Evolutionary conservation across 1,140 invertebrate species (phyloP).

Genomic region (Dreissena polymorpha): DNA sequence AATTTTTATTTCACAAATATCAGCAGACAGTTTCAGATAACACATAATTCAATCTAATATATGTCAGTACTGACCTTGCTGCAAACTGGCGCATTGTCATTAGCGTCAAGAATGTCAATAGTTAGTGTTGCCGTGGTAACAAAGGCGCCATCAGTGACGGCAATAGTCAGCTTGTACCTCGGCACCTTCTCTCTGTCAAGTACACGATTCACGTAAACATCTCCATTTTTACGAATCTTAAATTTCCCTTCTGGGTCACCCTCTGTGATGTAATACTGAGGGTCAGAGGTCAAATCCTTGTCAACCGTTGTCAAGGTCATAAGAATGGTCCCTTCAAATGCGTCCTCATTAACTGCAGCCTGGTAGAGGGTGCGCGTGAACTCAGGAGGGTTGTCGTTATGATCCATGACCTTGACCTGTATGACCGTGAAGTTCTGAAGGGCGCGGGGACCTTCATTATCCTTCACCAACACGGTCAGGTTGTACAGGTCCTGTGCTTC

Average conservation of each 20-base stretch:
- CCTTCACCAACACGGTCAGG: constrained; percentile 71
- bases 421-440: constrained; percentile 83
- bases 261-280: constrained; percentile 80
- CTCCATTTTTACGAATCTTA: constrained; percentile 66
- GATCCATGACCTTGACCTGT: constrained; percentile 83
- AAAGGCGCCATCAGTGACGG: constrained; percentile 90
- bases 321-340: constrained; percentile 68
- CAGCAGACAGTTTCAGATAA: too few species aligned
- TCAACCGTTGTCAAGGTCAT: constrained; percentile 88
- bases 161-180: constrained; percentile 90
- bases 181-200: constrained; percentile 91
- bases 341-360: constrained; percentile 74
- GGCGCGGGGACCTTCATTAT: constrained; percentile 55
- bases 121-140: constrained; percentile 83
- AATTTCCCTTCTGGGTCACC: constrained; percentile 71
- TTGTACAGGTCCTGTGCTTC: constrained; percentile 71
- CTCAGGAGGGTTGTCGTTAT: constrained; percentile 94
- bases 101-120: constrained; percentile 84
- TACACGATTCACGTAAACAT: constrained; percentile 68
- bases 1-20: too few species aligned
- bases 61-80: constrained; percentile 83
- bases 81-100: constrained; percentile 86
- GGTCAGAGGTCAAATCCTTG: constrained; percentile 82
- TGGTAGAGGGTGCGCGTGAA: constrained; percentile 82
- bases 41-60: too few species aligned